Percentiles rank a stretch among this genome's conserved stretches.
Evolutionary conservation across 2,797 vertebrate genomes (phyloP).

Genomic region (Harpagifer antarcticus): DNA sequence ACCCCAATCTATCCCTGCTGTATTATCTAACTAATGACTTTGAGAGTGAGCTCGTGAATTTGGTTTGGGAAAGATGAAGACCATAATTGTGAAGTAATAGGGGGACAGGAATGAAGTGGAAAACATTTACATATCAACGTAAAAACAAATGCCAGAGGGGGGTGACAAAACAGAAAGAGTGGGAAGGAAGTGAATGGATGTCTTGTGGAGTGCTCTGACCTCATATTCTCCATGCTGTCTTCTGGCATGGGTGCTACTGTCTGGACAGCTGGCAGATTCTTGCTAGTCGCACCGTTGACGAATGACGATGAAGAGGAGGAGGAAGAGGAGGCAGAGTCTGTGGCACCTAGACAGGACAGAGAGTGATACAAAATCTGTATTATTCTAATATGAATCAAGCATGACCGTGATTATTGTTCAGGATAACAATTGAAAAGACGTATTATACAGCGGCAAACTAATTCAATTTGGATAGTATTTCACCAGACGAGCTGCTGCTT

Average conservation of each 20-base stretch:
- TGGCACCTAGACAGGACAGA: slow-evolving; percentile 86
- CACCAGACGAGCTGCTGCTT: slow-evolving; percentile 47
- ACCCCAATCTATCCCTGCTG: slow-evolving; percentile 10
- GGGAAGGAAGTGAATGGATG: slow-evolving; percentile 49
- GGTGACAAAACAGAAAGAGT: slow-evolving; percentile 22
- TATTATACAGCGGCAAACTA: slow-evolving; percentile 43
- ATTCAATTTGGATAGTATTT: slow-evolving; percentile 66
- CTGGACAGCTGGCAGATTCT: slow-evolving; percentile 98
- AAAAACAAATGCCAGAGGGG: slow-evolving; percentile 51
- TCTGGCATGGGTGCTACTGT: slow-evolving; percentile 99
- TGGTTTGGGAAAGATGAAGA: slow-evolving; percentile 39
- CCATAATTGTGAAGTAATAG: slow-evolving; percentile 49
- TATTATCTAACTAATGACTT: slow-evolving; percentile 30
- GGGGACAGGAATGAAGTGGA: slow-evolving; percentile 52
- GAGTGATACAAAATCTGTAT: slow-evolving; percentile 28
- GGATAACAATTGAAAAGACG: slow-evolving; percentile 32
- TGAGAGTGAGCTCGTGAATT: slow-evolving; percentile 29
- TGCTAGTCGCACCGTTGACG: slow-evolving; percentile 98
- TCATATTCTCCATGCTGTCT: slow-evolving; percentile 98
- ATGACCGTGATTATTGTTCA: slow-evolving; percentile 14
- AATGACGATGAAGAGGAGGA: slow-evolving; percentile 98
- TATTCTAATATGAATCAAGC: slow-evolving; percentile 17
- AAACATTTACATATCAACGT: slow-evolving; percentile 42
- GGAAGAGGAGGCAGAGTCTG: slow-evolving; percentile 96
- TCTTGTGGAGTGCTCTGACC: slow-evolving; percentile 80